Evolutionary conservation across 2,888 invertebrate species (phyloP).

Genomic region (Quadroppia sp.): DNA sequence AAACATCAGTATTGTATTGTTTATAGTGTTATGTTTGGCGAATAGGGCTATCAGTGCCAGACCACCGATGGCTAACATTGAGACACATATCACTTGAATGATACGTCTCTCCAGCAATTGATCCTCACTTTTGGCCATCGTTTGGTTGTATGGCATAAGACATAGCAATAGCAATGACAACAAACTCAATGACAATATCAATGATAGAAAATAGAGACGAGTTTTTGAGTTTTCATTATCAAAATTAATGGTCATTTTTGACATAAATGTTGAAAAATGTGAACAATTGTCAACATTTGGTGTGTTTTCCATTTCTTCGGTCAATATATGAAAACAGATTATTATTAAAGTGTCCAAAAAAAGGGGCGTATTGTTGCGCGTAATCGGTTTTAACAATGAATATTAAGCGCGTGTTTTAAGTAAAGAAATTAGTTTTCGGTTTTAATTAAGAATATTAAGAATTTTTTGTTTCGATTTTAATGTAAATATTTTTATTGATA

Average conservation of each 20-base stretch:
- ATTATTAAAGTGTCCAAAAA: too few relatives aligned
- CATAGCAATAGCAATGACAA: slow-evolving; percentile 11
- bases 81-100: not conserved
- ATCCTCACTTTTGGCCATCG: not conserved
- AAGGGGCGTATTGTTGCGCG: too few relatives aligned
- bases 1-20: not conserved
- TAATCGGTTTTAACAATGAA: too few relatives aligned
- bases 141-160: not conserved
- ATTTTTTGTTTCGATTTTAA: too few relatives aligned
- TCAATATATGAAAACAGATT: too few relatives aligned
- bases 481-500: too few relatives aligned
- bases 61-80: not conserved
- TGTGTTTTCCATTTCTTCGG: not conserved
- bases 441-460: too few relatives aligned
- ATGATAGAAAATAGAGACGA: not conserved
- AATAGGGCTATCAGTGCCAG: not conserved
- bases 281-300: not conserved
- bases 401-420: too few relatives aligned
- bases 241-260: not conserved
- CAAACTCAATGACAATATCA: not conserved
- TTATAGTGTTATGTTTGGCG: not conserved
- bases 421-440: too few relatives aligned
- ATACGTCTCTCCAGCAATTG: not conserved
- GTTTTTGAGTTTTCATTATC: not conserved
- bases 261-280: not conserved